Conservation (phyloP, 2,888 invertebrate species). For the Carterocephalus palaemon region DNA sequence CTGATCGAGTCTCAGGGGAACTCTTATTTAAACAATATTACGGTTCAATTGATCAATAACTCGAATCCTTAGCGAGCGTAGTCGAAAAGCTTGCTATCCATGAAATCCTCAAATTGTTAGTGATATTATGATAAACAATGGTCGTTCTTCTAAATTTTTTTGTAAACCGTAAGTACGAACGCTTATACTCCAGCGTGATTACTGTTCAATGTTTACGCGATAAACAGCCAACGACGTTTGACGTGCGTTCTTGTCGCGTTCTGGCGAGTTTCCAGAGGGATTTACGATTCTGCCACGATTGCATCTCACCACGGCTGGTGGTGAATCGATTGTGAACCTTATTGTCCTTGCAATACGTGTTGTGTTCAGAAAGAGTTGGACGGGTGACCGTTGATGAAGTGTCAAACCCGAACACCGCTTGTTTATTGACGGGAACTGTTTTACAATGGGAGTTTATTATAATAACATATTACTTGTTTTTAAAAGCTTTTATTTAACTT, state of each 20-base stretch:
- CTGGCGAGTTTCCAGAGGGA: neutral
- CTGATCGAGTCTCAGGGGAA: no score
- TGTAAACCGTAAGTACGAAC: no score
- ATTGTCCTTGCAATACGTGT: neutral
- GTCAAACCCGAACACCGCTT: neutral
- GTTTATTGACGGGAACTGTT: conserved; percentile 7
- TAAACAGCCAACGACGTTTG: conserved; percentile 1
- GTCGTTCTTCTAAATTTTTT: no score
- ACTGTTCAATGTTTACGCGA: conserved; percentile 2
- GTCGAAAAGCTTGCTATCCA: no score
- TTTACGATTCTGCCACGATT: conserved; percentile 2
- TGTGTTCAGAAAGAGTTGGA: neutral
- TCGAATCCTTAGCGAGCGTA: no score
- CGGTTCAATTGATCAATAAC: no score
- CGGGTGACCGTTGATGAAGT: conserved; percentile 1
- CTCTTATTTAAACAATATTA: no score
- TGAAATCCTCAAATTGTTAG: no score
- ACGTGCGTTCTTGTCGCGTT: conserved; percentile 5
- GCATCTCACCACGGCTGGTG: neutral
- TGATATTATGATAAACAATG: no score
- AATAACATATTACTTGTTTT: no score
- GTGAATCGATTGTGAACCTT: neutral
- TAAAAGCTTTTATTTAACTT: no score
- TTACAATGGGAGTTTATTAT: conserved; percentile 1
- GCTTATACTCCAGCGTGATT: no score